Base-by-base conservation (phyloP, 2,797 vertebrate species). In the Oreonectes daqikongensis region DNA sequence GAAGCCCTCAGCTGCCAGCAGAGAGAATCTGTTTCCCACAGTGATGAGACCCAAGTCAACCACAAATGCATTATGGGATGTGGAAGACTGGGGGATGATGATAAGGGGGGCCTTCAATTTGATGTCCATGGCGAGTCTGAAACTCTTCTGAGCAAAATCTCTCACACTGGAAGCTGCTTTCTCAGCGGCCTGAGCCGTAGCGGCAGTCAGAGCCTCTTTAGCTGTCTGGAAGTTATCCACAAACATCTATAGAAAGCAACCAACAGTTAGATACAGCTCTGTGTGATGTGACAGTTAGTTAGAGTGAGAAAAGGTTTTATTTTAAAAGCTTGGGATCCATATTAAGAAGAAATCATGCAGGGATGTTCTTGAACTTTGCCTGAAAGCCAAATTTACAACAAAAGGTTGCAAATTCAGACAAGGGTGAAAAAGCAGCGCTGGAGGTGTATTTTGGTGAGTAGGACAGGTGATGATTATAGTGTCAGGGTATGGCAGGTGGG, bases 61-160 rank as follows among this genome's bases (percentile, higher is more conserved):
- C 53, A 95, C 91, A 0, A 99, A 84, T 15, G 94, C 96, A 82
- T 86, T 89, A 22, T 88, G 83, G n/a, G 96, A 98, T 60, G 85
- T 71, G 0, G 97, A 96, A 1, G 96, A 97, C 89, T 97, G 95
- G 0, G 97, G 97, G 61, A 99, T 90, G 60, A 98, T 81, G 80
- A 99, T 93, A 63, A 99, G 94, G 0, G 97, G 97, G 0, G 97
- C 97, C 88, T 98, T 97, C 81, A 99, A 86, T 24, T 92, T 84
- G 75, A 99, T 88, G 80, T 93, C 93, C 91, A 96, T 79, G 1
- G 94, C 90, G 61, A 98, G 91, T 2, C 96, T 94, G 79, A 96
- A 95, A 67, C 95, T 97, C 87, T 95, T 95, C 79, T 95, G 94
- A 20, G 97, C 94, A 0, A 98, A 88, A 77, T 93, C 95, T 26